phyloP scores from a whole-genome alignment of 2,888 invertebrate species.

The Drosophila seclusa region DNA sequence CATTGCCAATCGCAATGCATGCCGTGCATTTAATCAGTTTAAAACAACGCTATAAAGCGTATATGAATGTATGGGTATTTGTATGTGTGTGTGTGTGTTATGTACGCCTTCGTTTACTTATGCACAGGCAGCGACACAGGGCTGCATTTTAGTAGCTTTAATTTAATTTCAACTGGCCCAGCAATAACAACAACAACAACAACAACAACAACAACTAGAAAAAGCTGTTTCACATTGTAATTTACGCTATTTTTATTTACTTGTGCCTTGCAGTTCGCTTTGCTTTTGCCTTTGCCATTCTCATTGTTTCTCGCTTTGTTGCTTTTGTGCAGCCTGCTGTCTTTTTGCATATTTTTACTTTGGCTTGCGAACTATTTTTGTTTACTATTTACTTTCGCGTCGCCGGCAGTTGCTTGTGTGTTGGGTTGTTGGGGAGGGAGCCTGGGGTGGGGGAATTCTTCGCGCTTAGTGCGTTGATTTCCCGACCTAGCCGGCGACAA shows the following conservation, averaged over 20 bases:
- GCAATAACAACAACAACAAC: conserved; percentile 26
- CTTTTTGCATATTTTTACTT: conserved; percentile 67
- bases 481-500: conserved; percentile 83
- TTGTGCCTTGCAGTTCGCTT: conserved; percentile 37
- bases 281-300: conserved; percentile 30
- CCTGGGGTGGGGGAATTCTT: conserved; percentile 16
- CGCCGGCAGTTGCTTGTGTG: conserved; percentile 35
- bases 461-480: conserved; percentile 71
- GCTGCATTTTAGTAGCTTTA: conserved; percentile 61
- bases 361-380: conserved; percentile 75
- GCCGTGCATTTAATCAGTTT: conserved; percentile 57
- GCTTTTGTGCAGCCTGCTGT: conserved; percentile 9
- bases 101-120: conserved; percentile 13
- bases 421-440: conserved; percentile 3
- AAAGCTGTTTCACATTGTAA: conserved; percentile 65
- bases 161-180: conserved; percentile 51
- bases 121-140: conserved; percentile 24
- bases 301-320: conserved; percentile 18
- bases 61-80: neutral
- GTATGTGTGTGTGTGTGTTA: neutral
- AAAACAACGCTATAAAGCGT: conserved; percentile 32
- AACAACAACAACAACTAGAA: conserved; percentile 25
- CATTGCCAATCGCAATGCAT: conserved; percentile 52
- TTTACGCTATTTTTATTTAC: conserved; percentile 73
- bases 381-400: conserved; percentile 76